Evolutionary conservation across 1,140 invertebrate genomes (phyloP), one percentile per base, ranked within the genome.

Genomic region (Panagrolaimus sp.): DNA sequence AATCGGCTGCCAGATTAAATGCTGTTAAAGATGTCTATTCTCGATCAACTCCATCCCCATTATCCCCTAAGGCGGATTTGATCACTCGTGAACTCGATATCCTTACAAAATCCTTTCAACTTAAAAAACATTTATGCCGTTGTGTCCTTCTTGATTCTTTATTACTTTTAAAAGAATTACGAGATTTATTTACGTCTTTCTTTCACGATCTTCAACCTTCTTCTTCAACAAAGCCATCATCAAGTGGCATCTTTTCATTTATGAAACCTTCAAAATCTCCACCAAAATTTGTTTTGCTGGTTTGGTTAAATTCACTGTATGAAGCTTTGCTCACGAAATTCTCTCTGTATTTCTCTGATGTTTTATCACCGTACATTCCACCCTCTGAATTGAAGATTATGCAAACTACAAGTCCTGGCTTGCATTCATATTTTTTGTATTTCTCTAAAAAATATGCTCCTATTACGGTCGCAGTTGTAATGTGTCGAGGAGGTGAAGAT

Each of bases 391-490:
- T 58, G 10, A n/a, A 21, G 28, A 21, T 28, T 1, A 26, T 21
- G 21, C 52, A 58, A 12, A 58, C 52, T 3, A 38, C 32, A 4
- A 38, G 32, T 7, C 32, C 32, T 38, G 32, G 52, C 15, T 26
- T 58, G 17, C 21, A 26, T 58, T 28, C 10, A 21, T 21, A 58
- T 26, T 58, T 21, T 58, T 5, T 26, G 17, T 28, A 17, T 58
- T 58, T 58, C 28, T 28, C 52, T 26, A 58, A 28, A 12, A 58
- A 58, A 21, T 58, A 12, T 58, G 52, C 52, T 28, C 52, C 52
- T 21, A n/a, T 58, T 21, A 28, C 52, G 5, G 28, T 58, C 15
- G 28, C 28, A 12, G 28, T 58, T 17, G 52, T 58, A 28, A 58
- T 58, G 52, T 58, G 28, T 21, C 52, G 21, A 58, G 21, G 21